A percentile compares a stretch with the other conserved stretches of the same genome.
Conservation (phyloP, 2,797 vertebrate species). For the Hafferia zeledoni region DNA sequence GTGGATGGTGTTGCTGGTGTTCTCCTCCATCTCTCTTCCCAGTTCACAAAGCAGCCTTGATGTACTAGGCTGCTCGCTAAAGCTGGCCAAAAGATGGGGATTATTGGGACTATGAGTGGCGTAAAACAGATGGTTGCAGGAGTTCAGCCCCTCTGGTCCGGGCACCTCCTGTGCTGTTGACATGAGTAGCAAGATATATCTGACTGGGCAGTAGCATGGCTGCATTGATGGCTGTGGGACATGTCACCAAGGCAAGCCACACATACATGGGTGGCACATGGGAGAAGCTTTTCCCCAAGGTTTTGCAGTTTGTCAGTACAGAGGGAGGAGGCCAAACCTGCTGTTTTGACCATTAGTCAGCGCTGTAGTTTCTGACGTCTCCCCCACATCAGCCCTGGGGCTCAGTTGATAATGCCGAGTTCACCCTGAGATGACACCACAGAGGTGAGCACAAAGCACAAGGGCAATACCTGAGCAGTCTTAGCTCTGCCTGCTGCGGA, state of each 20-base stretch:
- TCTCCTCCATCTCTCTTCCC: not conserved
- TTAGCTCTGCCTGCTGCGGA: not conserved
- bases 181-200: not conserved
- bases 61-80: not conserved
- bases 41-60: not conserved
- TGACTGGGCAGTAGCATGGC: not conserved
- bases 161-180: not conserved
- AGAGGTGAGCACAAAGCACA: not conserved
- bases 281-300: not conserved
- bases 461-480: not conserved
- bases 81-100: not conserved
- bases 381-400: not conserved
- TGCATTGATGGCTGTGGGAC: not conserved
- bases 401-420: not conserved
- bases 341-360: not conserved
- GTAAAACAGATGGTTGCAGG: not conserved
- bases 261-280: fast-evolving
- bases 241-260: not conserved
- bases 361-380: not conserved
- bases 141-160: fast-evolving
- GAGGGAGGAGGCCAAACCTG: not conserved
- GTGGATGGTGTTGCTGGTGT: not conserved
- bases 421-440: not conserved
- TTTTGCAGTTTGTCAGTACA: not conserved
- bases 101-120: not conserved